A percentile compares a stretch with the other conserved stretches of the same genome.
Conservation (phyloP, 2,797 vertebrate species). For the Scolopax bukidnonensis region DNA sequence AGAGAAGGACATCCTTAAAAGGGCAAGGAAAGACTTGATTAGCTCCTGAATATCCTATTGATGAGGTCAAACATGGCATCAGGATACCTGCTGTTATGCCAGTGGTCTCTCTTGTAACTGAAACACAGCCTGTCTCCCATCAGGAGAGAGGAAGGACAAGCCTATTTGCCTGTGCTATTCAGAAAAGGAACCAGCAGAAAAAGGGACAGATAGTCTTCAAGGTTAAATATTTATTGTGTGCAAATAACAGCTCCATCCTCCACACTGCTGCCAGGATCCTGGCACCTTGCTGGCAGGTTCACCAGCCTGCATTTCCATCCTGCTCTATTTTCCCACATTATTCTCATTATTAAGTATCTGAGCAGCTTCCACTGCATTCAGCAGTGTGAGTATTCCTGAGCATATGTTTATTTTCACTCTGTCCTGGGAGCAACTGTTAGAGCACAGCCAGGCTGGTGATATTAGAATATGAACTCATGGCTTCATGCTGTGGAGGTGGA, state of each 20-base stretch:
- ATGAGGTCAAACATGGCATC: constrained; percentile 32
- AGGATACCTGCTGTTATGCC: constrained; percentile 36
- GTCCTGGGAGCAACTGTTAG: background rate
- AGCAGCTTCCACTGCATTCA: background rate
- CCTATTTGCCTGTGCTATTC: background rate
- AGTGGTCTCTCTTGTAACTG: constrained; percentile 62
- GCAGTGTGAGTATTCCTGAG: background rate
- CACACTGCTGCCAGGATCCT: background rate
- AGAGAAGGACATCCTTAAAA: background rate
- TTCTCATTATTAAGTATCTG: background rate
- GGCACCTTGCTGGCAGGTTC: background rate
- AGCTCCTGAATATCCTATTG: constrained; percentile 16
- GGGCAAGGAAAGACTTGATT: background rate
- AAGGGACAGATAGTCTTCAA: background rate
- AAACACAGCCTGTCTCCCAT: constrained; percentile 72
- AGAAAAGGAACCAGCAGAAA: background rate
- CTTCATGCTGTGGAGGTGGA: background rate
- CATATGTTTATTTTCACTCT: background rate
- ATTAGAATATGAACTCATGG: background rate
- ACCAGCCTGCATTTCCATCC: background rate
- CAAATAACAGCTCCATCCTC: background rate
- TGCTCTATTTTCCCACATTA: background rate
- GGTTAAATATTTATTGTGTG: background rate
- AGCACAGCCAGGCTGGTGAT: background rate
- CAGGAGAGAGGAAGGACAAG: background rate